Conservation (phyloP, 2,113 vertebrate species). For the Heterotilapia buettikoferi region DNA sequence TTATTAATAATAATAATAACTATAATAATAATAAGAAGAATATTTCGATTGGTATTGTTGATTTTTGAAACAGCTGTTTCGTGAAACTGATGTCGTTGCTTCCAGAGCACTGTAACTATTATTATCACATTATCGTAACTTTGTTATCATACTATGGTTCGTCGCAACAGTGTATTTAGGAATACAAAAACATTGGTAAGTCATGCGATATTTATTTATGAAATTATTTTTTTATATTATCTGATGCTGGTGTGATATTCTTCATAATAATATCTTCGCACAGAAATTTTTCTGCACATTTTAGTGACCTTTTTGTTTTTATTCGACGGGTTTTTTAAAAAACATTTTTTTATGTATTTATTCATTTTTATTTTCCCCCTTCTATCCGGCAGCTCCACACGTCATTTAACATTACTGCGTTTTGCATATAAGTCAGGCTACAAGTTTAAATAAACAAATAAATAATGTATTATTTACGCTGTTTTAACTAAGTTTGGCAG, state of each 20-base stretch:
- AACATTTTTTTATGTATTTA: not conserved
- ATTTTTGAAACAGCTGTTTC: not conserved
- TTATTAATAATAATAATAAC: not conserved
- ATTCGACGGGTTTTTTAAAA: rapidly evolving
- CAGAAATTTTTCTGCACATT: not conserved
- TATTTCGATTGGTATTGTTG: not conserved
- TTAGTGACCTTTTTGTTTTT: not conserved
- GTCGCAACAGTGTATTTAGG: not conserved
- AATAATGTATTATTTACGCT: not conserved
- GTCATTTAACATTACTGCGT: not conserved
- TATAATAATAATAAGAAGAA: rapidly evolving
- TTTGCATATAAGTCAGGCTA: not conserved
- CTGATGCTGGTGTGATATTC: not conserved
- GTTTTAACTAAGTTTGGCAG: not conserved
- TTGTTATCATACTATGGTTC: not conserved
- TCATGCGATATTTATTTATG: not conserved
- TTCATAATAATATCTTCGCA: not conserved
- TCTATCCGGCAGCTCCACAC: not conserved
- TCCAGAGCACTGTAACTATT: not conserved
- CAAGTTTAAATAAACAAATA: not conserved
- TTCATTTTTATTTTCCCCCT: rapidly evolving
- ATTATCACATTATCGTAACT: not conserved
- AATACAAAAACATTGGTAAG: not conserved
- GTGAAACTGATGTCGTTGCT: not conserved
- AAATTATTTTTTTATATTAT: not conserved